Evolutionary conservation across 2,888 invertebrate genomes (phyloP), one percentile per base, ranked within the genome.

Genomic region (Syrista parreyssii): DNA sequence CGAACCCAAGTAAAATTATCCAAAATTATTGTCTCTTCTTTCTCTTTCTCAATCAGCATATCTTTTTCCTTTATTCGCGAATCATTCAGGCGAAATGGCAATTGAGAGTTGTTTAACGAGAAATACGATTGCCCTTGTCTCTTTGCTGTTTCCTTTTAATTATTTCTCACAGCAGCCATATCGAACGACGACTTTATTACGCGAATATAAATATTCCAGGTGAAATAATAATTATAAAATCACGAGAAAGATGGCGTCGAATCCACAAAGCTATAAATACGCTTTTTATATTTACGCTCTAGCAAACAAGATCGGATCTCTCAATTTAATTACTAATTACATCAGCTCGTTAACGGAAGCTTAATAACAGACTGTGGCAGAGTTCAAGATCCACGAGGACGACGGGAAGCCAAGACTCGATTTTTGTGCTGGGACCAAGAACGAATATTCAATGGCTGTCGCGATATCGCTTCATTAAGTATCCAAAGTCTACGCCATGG

Each of bases 271-370:
- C 15, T 15, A 15, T 40, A 40, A 40, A 40, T 40, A 15, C 40
- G 4, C 40, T 40, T 15, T 40, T 40, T 40, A 4, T 40, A 40
- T 40, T 15, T 1, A 6, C 40, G 40, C 40, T 40, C 40, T 15
- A 40, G 15, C 4, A 15, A 40, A 6, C 11, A 35, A 35, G 35
- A 35, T 35, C 35, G 11, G 15, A 15, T 40, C 15, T 69, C n/a
- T 69, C 69, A 6, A 32, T 30, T 31, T n/a, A 73, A 73, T 73
- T 35, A 33, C 73, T 33, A 73, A 73, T 73, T 34, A 34, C 34
- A 31, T 73, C 73, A 34, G 73, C 35, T 40, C 35, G 34, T 34
- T 73, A 73, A 73, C 73, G 30, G 23, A 30, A 35, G 73, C 73
- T 23, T 73, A 33, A 73, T 73, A 35, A 73, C 35, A 34, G 73